Evolutionary conservation across 2,797 vertebrate species (phyloP), one percentile per base, ranked within the genome.

Genomic region (Anguilla anguilla): DNA sequence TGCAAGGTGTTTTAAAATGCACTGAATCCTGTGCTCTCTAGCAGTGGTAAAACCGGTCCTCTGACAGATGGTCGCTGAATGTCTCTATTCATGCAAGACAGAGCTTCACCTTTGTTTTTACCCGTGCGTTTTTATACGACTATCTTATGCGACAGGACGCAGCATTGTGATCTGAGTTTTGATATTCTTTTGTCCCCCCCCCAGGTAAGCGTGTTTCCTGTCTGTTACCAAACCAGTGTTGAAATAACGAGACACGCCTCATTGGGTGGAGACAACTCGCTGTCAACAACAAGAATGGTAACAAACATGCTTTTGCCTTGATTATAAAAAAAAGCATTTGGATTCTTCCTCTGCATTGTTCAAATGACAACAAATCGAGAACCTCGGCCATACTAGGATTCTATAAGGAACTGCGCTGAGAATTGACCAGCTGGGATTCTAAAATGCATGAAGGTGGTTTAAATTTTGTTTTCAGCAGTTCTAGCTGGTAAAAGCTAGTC

Each of bases 131-230:
- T 74, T 74, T 74, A 35, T 74, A 35, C 31, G 13, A 74, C 69
- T 74, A 31, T 13, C 31, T 31, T 13, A 74, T 74, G 64, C 10
- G 64, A 67, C 22, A n/a, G 7, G 25, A 28, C 22, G 1, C 69
- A 13, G 31, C 13, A 39, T 39, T 35, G 28, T 74, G 39, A 74
- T 74, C 10, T 13, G 11, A 74, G 28, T 31, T 74, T 74, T 39
- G n/a, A 9, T 28, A 2, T 67, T 35, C 55, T 83, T 39, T 83
- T 53, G 46, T 91, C 87, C 89, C 82, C 89, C 74, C 84, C 81
- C 49, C 49, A 92, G 89, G 91, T 92, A 91, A 92, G 90, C 35
- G 81, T 86, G 25, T 90, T 88, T 89, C 88, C 84, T 87, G 88
- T 86, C 86, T 59, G 28, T 86, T 84, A 81, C 86, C 35, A 69